phyloP scores from a whole-genome alignment of 2,888 invertebrate species.

The Callosobruchus maculatus region DNA sequence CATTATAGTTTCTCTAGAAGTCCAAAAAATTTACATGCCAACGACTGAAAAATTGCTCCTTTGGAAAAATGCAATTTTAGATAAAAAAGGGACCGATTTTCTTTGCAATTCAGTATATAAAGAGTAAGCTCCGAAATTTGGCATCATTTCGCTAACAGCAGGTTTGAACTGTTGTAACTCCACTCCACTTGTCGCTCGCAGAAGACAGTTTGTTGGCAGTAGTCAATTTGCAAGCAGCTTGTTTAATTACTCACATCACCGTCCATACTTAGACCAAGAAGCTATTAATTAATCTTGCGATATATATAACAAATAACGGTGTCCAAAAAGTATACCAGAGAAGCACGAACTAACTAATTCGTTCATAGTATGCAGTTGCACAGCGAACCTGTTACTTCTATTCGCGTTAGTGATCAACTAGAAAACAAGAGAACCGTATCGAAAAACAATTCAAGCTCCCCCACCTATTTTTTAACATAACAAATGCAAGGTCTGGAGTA shows the following conservation, averaged over 20 bases:
- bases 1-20: too few relatives aligned
- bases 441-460: conserved; percentile 47
- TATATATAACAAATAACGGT: background rate
- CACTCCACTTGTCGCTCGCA: background rate
- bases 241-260: background rate
- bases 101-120: too few relatives aligned
- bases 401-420: background rate
- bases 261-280: background rate
- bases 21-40: too few relatives aligned
- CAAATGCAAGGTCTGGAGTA: conserved; percentile 67
- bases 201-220: background rate
- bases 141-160: too few relatives aligned
- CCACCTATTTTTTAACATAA: conserved; percentile 71
- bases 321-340: background rate
- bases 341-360: background rate
- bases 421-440: background rate
- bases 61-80: too few relatives aligned
- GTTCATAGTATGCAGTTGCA: background rate
- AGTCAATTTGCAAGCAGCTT: background rate
- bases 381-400: background rate
- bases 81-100: too few relatives aligned
- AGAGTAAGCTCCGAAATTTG: too few relatives aligned
- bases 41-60: too few relatives aligned
- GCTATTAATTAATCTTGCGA: background rate
- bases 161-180: background rate